These are phyloP conservation scores for Parasteatoda tepidariorum DNA, from an alignment of 1,140 invertebrate genomes.

Conservation along the genomic window DNA sequence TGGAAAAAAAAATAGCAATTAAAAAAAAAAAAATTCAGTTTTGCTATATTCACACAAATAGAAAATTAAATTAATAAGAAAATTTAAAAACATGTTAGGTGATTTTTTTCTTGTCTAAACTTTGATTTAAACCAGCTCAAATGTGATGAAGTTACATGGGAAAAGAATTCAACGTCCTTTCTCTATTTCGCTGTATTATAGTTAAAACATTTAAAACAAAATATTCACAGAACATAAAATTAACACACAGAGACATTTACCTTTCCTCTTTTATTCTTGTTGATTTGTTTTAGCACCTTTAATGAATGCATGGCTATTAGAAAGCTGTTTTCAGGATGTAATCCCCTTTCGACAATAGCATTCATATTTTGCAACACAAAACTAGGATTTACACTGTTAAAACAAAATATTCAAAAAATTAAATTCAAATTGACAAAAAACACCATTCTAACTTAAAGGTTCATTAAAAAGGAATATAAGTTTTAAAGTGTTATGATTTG, in stretches of 20 bases:
- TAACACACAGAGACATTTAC: slow-evolving; percentile 30
- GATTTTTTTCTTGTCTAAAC: too few relatives aligned
- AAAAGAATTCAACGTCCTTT: too few relatives aligned
- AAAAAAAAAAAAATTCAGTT: too few relatives aligned
- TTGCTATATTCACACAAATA: too few relatives aligned
- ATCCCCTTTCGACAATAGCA: slow-evolving; percentile 17
- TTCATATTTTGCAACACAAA: slow-evolving; percentile 12
- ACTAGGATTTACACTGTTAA: not conserved
- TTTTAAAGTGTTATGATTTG: not conserved
- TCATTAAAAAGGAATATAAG: not conserved
- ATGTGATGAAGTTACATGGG: too few relatives aligned
- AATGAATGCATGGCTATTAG: slow-evolving; percentile 15
- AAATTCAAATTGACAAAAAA: not conserved
- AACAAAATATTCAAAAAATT: not conserved
- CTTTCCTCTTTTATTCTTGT: slow-evolving; percentile 55
- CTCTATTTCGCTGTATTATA: too few relatives aligned
- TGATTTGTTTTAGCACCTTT: slow-evolving; percentile 4
- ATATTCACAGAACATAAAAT: slow-evolving; percentile 8
- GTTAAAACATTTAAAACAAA: not conserved
- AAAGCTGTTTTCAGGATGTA: slow-evolving; percentile 21
- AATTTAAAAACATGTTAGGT: not conserved
- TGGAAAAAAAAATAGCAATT: too few relatives aligned
- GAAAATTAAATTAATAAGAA: too few relatives aligned
- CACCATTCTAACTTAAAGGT: not conserved
- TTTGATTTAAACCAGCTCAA: not conserved